Evolutionary conservation across 2,888 invertebrate genomes (phyloP).

Genomic region (Drosophila lacicola): DNA sequence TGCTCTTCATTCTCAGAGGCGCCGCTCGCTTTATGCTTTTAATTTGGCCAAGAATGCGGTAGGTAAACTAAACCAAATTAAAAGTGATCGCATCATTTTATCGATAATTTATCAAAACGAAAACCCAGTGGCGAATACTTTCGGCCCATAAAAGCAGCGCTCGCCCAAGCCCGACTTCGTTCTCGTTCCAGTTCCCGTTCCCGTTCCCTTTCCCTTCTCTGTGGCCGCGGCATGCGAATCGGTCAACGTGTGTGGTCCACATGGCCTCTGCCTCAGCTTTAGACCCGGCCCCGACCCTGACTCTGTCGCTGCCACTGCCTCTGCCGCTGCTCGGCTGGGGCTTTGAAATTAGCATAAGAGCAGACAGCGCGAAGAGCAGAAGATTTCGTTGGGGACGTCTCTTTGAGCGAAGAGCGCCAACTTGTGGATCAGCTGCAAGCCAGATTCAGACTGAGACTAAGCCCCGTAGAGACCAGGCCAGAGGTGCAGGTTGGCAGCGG

Average conservation of each 20-base stretch:
- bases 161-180: not conserved
- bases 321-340: conserved; percentile 3
- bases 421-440: conserved; percentile 50
- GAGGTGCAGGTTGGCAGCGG: conserved; percentile 40
- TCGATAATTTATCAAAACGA: conserved; percentile 79
- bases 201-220: not conserved
- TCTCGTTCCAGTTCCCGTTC: not conserved
- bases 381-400: conserved; percentile 45
- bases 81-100: conserved; percentile 80
- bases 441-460: not conserved
- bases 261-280: conserved; percentile 33
- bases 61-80: conserved; percentile 80
- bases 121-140: conserved; percentile 79
- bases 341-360: conserved; percentile 74
- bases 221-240: conserved; percentile 61
- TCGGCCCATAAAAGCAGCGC: conserved; percentile 55
- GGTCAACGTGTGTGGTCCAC: conserved; percentile 75
- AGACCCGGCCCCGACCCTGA: conserved; percentile 12
- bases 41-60: conserved; percentile 78
- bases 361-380: conserved; percentile 26
- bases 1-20: not conserved
- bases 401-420: conserved; percentile 56
- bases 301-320: not conserved
- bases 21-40: conserved; percentile 37
- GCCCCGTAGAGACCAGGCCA: conserved; percentile 12